phyloP scores from a whole-genome alignment of 2,888 invertebrate species.

The Ennomos erosarius region DNA sequence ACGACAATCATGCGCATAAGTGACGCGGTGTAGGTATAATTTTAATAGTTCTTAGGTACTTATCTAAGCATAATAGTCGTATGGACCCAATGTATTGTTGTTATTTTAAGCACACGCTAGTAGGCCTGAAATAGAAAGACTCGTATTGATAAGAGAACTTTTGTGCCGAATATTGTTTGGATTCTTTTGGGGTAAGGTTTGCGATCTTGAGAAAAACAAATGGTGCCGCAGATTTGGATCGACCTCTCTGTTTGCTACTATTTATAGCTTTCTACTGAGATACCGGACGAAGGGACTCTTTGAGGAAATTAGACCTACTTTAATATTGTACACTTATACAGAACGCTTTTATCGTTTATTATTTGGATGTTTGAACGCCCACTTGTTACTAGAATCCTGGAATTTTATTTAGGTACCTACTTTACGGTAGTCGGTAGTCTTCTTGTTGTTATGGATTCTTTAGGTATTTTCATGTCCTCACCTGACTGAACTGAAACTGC shows the following conservation, averaged over 20 bases:
- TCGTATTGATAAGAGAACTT: conserved; percentile 3
- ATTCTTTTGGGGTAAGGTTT: conserved; percentile 1
- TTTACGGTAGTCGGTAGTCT: too few species aligned
- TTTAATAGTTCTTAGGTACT: too few species aligned
- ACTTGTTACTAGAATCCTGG: background rate
- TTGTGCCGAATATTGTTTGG: conserved; percentile 5
- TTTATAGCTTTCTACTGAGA: conserved; percentile 28
- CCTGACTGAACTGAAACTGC: too few species aligned
- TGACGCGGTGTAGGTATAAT: too few species aligned
- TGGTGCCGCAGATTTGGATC: conserved; percentile 24
- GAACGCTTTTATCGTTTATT: background rate
- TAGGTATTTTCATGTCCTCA: background rate
- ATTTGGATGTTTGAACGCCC: conserved; percentile 9
- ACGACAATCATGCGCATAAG: too few species aligned
- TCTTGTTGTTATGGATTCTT: background rate
- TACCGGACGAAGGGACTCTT: conserved; percentile 12
- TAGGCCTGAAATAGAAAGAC: conserved; percentile 16
- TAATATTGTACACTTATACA: too few species aligned
- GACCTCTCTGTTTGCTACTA: conserved; percentile 25
- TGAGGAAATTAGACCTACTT: conserved; percentile 3
- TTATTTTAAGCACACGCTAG: conserved; percentile 8
- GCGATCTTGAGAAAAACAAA: conserved; percentile 29
- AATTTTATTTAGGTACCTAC: background rate
- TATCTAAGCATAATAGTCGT: too few species aligned
- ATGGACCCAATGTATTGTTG: background rate